Conservation (phyloP, 2,113 vertebrate species). For the Dissostichus mawsoni region DNA sequence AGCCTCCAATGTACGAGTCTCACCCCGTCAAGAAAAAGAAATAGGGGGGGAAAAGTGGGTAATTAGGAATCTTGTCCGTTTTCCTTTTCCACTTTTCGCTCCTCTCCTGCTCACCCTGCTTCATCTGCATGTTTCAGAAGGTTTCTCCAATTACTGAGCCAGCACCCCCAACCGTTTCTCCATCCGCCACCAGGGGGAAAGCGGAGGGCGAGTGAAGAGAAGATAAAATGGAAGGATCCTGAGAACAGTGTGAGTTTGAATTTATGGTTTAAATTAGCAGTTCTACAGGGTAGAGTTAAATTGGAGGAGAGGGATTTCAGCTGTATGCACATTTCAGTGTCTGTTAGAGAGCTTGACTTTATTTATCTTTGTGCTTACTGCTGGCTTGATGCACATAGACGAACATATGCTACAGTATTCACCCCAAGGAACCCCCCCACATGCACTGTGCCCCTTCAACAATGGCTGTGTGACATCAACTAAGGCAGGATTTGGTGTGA, state of each 20-base stretch:
- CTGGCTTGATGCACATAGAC: slow-evolving; percentile 6
- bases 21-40: slow-evolving; percentile 51
- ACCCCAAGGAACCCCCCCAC: slow-evolving; percentile 1
- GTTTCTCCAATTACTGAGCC: slow-evolving; percentile 77
- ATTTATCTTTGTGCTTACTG: slow-evolving; percentile 6
- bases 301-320: slow-evolving; percentile 20
- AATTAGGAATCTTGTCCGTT: slow-evolving; percentile 76
- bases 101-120: slow-evolving; percentile 60
- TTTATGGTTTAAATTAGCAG: slow-evolving; percentile 73
- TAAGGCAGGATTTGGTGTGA: slow-evolving; percentile 11
- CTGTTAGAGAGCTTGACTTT: slow-evolving; percentile 5
- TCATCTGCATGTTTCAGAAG: slow-evolving; percentile 84
- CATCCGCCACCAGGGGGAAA: slow-evolving; percentile 65
- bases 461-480: slow-evolving; percentile 27
- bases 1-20: slow-evolving; percentile 41
- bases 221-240: slow-evolving; percentile 57
- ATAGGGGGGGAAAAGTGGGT: slow-evolving; percentile 50
- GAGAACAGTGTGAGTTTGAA: slow-evolving; percentile 69
- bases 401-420: slow-evolving; percentile 21
- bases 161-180: slow-evolving; percentile 61
- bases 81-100: slow-evolving; percentile 64
- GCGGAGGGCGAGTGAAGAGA: slow-evolving; percentile 44
- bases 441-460: neutral
- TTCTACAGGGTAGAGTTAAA: slow-evolving; percentile 30
- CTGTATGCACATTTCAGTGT: slow-evolving; percentile 5